Evolutionary conservation across 2,888 invertebrate species (phyloP), one percentile per base, ranked within the genome.

Genomic region (Lycaena phlaeas): DNA sequence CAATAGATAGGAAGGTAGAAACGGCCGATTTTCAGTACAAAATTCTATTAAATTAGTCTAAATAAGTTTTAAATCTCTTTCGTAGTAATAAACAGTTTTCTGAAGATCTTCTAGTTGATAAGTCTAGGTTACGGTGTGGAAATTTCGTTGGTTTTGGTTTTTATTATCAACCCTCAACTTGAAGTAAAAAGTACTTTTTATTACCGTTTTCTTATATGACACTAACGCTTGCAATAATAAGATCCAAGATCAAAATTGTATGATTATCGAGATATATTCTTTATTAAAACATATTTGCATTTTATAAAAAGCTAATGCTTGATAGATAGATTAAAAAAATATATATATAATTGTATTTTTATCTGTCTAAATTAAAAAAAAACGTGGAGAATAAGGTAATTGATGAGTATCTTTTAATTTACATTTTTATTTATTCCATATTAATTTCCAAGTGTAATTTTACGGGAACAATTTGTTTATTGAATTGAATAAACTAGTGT

Each of bases 11-110:
- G 34, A 38, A 41, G 44, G 29, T 43, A 40, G 61, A 63, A 68
- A 70, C 56, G 73, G 70, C 63, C 69, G 69, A 63, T 68, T 68
- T 69, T 69, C 65, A 81, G 79, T 81, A 81, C 79, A 81, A 81
- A 81, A 79, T 73, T 77, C 51, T 64, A 70, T 64, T 59, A 61
- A 58, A 48, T 53, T 56, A 53, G 43, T 48, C 41, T 49, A 46
- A 51, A 51, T 22, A 7, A 50, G 51, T 48, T 30, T 46, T 36
- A 41, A 36, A 25, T 4, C 7, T 29, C 28, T 26, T 36, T 41
- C 25, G 14, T 41, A 22, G 36, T 15, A 14, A 14, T 41, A 40
- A 12, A 10, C 18, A 36, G 28, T 25, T 22, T 36, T 28, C 10
- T 22, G 27, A 28, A 14, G 41, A 40, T 17, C 27, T 36, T 34